These are phyloP conservation scores for Pitta sordida DNA, from an alignment of 2,113 vertebrate genomes.

Conservation along the genomic window DNA sequence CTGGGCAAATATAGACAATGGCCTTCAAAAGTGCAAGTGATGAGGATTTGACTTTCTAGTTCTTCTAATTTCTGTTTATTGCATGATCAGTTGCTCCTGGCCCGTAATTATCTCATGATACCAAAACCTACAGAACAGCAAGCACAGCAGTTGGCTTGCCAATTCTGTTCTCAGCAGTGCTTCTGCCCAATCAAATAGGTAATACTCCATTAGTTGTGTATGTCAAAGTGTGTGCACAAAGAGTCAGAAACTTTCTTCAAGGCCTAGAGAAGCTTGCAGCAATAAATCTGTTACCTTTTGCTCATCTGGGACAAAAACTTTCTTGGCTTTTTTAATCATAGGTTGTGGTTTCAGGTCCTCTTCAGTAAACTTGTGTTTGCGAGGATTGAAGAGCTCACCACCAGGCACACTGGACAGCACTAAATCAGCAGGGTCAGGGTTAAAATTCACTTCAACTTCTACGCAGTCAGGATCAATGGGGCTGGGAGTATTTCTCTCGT, in stretches of 20 bases:
- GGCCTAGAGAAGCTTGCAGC: background rate
- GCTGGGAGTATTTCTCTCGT: conserved; percentile 81
- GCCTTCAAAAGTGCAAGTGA: background rate
- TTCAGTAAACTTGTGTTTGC: conserved; percentile 94
- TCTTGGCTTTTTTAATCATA: conserved; percentile 99
- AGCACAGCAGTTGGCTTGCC: background rate
- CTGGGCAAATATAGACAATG: background rate
- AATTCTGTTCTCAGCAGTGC: background rate
- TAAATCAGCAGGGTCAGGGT: conserved; percentile 93
- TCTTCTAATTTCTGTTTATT: background rate
- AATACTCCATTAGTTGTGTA: background rate
- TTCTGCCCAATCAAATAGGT: background rate
- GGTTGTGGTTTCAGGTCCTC: conserved; percentile 98
- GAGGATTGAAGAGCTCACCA: conserved; percentile 95
- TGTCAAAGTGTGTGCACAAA: background rate
- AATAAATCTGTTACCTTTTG: conserved; percentile 83
- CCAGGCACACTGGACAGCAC: conserved; percentile 96
- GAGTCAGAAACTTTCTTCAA: background rate
- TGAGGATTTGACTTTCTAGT: background rate
- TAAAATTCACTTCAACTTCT: conserved; percentile 92
- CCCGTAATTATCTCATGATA: background rate
- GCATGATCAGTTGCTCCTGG: background rate
- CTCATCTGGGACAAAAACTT: conserved; percentile 92
- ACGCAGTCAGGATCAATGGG: conserved; percentile 88
- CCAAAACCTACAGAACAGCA: background rate